phyloP scores from a whole-genome alignment of 1,140 invertebrate species.

The Lucilia cuprina region DNA sequence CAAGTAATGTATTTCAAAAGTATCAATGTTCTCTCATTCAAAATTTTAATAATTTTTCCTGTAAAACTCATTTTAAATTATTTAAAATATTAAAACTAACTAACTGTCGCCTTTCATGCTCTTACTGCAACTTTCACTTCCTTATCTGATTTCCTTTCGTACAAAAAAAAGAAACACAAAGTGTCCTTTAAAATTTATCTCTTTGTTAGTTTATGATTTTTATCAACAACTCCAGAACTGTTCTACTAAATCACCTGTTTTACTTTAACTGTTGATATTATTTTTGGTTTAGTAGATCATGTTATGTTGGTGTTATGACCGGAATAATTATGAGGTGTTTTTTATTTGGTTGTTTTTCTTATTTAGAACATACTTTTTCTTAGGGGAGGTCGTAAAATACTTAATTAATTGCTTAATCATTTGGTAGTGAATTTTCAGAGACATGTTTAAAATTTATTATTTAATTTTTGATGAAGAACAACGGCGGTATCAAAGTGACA shows the following conservation, averaged over 20 bases:
- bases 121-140: background rate
- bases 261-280: background rate
- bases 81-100: no score
- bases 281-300: background rate
- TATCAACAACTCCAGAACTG: background rate
- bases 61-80: no score
- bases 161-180: background rate
- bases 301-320: background rate
- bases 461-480: no score
- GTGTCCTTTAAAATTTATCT: background rate
- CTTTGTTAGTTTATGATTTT: background rate
- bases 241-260: background rate
- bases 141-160: background rate
- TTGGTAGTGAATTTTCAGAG: no score
- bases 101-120: background rate
- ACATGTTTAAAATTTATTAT: no score
- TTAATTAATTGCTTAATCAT: constrained; percentile 22
- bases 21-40: no score
- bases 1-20: no score
- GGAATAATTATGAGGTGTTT: constrained; percentile 13
- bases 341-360: background rate
- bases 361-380: background rate
- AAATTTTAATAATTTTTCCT: no score
- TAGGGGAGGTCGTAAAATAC: constrained; percentile 18
- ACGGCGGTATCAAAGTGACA: no score